A percentile compares a stretch with the other conserved stretches of the same genome.
These are phyloP conservation scores for Agonopterix arenella DNA, from an alignment of 2,888 invertebrate species.

Conservation along the genomic window DNA sequence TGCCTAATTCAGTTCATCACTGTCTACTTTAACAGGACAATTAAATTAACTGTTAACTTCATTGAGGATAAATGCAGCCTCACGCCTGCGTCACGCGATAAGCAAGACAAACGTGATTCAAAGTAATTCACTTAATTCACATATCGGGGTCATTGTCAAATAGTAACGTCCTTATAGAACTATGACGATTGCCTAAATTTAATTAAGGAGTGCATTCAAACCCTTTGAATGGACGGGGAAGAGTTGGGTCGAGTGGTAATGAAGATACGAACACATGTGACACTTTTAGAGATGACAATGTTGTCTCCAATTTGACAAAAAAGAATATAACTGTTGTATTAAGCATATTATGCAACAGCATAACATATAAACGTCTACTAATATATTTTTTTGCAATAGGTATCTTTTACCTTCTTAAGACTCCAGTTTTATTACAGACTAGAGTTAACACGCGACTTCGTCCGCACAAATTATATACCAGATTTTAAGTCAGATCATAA, in stretches of 20 bases:
- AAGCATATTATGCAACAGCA: too few species aligned
- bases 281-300: not conserved
- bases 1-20: too few species aligned
- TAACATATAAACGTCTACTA: too few species aligned
- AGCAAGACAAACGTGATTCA: slow-evolving; percentile 54
- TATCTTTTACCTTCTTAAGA: too few species aligned
- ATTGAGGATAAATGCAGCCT: not conserved
- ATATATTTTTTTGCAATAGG: too few species aligned
- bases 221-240: slow-evolving; percentile 35
- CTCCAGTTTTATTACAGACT: too few species aligned
- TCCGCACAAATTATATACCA: too few species aligned
- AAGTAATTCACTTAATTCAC: slow-evolving; percentile 65
- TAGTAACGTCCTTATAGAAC: slow-evolving; percentile 51
- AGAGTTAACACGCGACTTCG: too few species aligned
- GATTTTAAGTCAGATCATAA: too few species aligned
- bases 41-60: not conserved
- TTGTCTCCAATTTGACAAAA: not conserved
- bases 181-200: slow-evolving; percentile 69
- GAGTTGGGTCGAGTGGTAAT: not conserved
- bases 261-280: not conserved
- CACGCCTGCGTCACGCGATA: slow-evolving; percentile 50
- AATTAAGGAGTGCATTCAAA: slow-evolving; percentile 56
- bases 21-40: too few species aligned
- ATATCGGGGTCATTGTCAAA: slow-evolving; percentile 56
- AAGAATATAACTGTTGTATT: too few species aligned